Conservation (phyloP, 2,113 vertebrate species). For the Piaya cayana region DNA sequence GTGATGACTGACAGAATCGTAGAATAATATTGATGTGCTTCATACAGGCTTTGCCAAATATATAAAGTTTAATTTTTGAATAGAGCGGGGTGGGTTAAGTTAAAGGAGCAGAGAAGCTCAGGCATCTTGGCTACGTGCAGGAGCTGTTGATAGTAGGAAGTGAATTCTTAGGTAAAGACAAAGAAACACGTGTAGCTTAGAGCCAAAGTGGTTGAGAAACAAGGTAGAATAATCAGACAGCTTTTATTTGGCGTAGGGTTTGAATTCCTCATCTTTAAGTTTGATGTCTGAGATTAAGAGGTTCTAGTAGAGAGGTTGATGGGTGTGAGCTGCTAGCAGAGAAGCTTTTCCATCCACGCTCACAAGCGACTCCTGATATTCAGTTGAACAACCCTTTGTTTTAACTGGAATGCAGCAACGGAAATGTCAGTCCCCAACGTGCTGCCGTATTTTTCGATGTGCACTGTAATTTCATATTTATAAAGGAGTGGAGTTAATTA, state of each 20-base stretch:
- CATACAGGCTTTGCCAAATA: not conserved
- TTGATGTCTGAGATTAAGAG: not conserved
- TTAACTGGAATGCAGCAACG: not conserved
- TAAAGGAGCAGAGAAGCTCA: not conserved
- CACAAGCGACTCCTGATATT: not conserved
- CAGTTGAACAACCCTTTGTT: not conserved
- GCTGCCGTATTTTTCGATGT: not conserved
- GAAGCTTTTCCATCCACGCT: accelerated
- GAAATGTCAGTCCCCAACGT: not conserved
- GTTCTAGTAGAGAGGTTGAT: not conserved
- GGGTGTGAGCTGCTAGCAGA: not conserved
- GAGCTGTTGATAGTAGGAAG: not conserved
- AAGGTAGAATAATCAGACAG: not conserved
- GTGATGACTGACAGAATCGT: not conserved
- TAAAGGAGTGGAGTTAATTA: not conserved
- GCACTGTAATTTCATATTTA: not conserved
- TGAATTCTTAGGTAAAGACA: not conserved
- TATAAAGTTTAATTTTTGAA: not conserved
- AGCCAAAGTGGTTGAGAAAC: not conserved
- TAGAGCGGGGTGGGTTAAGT: not conserved
- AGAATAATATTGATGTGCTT: not conserved
- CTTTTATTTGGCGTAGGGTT: not conserved
- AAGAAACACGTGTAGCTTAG: not conserved
- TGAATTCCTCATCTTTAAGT: not conserved
- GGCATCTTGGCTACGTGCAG: not conserved